Evolutionary conservation across 1,140 invertebrate species (phyloP).

Genomic region (Physella acuta): DNA sequence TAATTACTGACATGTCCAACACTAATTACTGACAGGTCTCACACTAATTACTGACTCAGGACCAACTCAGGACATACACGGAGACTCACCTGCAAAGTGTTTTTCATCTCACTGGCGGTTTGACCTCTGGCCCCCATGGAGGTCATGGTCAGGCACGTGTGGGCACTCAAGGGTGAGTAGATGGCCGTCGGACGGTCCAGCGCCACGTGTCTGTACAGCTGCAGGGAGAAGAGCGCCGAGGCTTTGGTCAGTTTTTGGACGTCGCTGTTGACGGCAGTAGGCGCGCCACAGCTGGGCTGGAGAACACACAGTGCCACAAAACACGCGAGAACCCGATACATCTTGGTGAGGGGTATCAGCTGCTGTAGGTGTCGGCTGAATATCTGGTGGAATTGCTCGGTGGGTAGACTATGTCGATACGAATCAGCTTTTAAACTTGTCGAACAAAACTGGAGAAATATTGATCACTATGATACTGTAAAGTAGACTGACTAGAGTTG

Average conservation of each 20-base stretch:
- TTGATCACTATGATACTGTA: too few species aligned
- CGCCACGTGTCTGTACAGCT: neutral
- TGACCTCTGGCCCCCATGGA: neutral
- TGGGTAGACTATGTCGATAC: too few species aligned
- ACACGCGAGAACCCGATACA: too few species aligned
- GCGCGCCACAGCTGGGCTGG: too few species aligned
- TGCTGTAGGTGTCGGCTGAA: too few species aligned
- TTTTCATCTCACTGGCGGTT: neutral
- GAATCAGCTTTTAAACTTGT: too few species aligned
- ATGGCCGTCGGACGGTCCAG: neutral
- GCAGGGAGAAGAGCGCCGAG: neutral
- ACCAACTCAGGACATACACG: too few species aligned
- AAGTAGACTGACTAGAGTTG: too few species aligned
- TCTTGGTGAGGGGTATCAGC: too few species aligned
- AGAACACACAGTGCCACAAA: too few species aligned
- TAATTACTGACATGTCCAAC: neutral
- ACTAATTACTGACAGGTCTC: neutral
- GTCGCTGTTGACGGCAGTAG: conserved; percentile 69
- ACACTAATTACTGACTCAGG: neutral
- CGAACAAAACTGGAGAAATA: too few species aligned
- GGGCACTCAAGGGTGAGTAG: neutral
- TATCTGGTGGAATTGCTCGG: too few species aligned
- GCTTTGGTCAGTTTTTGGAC: conserved; percentile 30
- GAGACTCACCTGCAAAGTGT: neutral
- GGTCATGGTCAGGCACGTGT: neutral